Percentiles rank a stretch among this genome's conserved stretches.
Conservation (phyloP, 2,797 vertebrate species). For the Amphiprion clarkii region DNA sequence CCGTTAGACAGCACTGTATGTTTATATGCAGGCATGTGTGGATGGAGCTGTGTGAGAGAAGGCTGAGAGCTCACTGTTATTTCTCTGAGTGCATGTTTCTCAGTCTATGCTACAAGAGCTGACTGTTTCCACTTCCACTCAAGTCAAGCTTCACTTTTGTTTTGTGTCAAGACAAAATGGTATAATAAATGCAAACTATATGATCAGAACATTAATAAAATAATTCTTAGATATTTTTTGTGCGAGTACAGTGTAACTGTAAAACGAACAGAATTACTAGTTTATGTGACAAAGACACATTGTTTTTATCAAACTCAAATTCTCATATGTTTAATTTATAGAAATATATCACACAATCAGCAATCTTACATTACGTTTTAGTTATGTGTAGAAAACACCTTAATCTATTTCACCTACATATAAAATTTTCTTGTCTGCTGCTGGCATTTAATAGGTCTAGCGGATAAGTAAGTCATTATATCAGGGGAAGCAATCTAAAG, state of each 20-base stretch:
- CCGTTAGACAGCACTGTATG: slow-evolving; percentile 49
- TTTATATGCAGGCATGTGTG: slow-evolving; percentile 49
- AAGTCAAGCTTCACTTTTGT: slow-evolving; percentile 32
- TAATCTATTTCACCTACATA: background rate
- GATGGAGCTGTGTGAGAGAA: slow-evolving; percentile 30
- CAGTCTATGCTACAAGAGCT: slow-evolving; percentile 18
- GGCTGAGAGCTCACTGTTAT: slow-evolving; percentile 35
- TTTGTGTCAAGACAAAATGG: slow-evolving; percentile 18
- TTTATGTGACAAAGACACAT: background rate
- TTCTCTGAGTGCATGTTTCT: slow-evolving; percentile 39
- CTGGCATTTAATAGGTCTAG: too few species aligned
- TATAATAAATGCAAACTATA: background rate
- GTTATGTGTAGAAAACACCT: background rate
- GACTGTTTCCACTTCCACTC: slow-evolving; percentile 40
- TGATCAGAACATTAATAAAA: background rate
- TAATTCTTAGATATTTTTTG: background rate
- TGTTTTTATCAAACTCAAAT: background rate
- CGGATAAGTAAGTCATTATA: background rate
- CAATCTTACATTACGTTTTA: background rate
- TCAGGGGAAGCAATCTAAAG: background rate
- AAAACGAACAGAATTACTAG: too few species aligned
- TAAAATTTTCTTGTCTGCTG: slow-evolving; percentile 5
- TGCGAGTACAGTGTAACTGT: background rate
- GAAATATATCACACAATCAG: background rate
- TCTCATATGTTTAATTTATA: background rate